phyloP scores from a whole-genome alignment of 2,797 vertebrate genomes.

The Gallirallus australis region DNA sequence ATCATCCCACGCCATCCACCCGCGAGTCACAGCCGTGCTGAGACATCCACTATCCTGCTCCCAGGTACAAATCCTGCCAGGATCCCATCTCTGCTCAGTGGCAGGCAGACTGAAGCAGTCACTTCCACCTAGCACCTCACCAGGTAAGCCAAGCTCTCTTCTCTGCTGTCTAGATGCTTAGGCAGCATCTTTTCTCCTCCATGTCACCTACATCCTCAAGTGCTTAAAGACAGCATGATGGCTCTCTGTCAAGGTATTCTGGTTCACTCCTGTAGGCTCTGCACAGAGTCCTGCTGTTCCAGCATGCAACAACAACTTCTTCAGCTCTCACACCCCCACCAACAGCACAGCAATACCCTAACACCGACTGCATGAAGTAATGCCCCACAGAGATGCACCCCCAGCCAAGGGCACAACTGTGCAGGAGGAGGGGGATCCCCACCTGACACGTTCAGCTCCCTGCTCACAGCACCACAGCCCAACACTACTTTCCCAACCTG shows the following conservation, averaged over 20 bases:
- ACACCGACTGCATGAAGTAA: accelerated
- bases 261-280: not conserved
- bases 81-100: not conserved
- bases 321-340: not conserved
- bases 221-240: not conserved
- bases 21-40: not conserved
- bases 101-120: not conserved
- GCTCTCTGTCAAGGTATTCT: not conserved
- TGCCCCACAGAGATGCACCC: not conserved
- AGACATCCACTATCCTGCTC: not conserved
- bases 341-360: not conserved
- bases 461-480: not conserved
- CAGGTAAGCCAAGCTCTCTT: not conserved
- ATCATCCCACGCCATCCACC: not conserved
- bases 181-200: not conserved
- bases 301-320: not conserved
- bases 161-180: not conserved
- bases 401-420: accelerated
- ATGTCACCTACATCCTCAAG: not conserved
- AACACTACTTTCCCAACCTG: accelerated
- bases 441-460: accelerated
- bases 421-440: accelerated
- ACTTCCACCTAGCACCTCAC: not conserved
- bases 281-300: not conserved
- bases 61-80: not conserved